phyloP scores from a whole-genome alignment of 1,140 invertebrate species.

The Calliphora vicina region DNA sequence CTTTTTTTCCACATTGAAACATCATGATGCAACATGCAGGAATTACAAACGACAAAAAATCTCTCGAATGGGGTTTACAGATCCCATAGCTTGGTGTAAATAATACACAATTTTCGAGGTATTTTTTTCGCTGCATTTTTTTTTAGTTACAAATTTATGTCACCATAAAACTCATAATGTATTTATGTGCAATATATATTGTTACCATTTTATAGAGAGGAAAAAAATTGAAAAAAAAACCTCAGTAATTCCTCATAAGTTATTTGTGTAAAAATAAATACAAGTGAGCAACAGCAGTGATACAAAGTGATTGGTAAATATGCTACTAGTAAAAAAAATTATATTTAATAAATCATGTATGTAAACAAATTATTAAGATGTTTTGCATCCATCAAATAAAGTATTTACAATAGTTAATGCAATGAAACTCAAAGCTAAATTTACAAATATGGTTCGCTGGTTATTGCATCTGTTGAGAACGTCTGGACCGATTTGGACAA shows the following conservation, averaged over 20 bases:
- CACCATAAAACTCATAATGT: background rate
- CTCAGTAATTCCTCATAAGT: background rate
- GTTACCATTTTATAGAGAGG: background rate
- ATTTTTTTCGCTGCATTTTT: background rate
- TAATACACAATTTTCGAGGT: background rate
- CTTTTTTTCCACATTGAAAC: background rate
- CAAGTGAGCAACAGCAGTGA: no score
- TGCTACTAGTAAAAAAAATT: no score
- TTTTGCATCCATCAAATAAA: no score
- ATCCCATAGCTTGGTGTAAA: background rate
- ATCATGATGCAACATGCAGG: background rate
- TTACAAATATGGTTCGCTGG: no score
- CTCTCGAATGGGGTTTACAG: background rate
- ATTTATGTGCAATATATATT: background rate
- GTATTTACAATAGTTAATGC: no score
- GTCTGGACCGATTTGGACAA: no score
- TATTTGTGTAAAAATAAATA: background rate
- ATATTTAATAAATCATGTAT: no score
- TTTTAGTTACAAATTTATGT: background rate
- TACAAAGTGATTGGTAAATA: no score
- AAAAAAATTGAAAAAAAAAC: background rate
- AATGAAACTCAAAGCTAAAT: no score
- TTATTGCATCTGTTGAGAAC: no score
- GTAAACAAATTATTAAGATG: no score
- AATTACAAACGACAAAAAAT: background rate